These are phyloP conservation scores for Diaperis boleti DNA, from an alignment of 2,888 invertebrate genomes.

Conservation along the genomic window DNA sequence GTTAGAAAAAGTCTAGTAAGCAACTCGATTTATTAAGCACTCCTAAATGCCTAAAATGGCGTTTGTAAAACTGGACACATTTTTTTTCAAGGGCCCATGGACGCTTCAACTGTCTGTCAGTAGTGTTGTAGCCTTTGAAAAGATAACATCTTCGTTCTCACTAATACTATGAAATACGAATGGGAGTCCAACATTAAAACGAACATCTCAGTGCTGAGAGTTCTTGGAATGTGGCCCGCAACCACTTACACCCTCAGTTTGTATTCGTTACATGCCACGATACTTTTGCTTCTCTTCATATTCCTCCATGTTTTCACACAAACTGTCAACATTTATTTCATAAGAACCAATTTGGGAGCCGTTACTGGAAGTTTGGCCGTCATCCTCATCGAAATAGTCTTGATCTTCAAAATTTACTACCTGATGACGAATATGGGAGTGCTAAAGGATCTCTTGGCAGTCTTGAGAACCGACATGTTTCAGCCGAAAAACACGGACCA, in stretches of 20 bases:
- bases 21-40: no score
- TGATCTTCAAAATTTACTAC: neutral
- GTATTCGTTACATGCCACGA: neutral
- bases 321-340: neutral
- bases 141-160: neutral
- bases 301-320: neutral
- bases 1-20: no score
- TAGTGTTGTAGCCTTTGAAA: no score
- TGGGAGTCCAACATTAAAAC: neutral
- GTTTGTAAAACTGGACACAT: no score
- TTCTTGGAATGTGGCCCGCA: slow-evolving; percentile 10
- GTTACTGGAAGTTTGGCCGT: no score
- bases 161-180: neutral
- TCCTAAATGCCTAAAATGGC: no score
- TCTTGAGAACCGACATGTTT: neutral
- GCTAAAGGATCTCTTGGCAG: neutral
- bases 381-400: neutral
- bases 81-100: no score
- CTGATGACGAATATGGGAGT: neutral
- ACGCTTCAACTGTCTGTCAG: no score
- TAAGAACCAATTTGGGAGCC: neutral
- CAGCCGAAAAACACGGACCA: slow-evolving; percentile 1
- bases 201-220: neutral
- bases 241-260: neutral
- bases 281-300: neutral